Conservation (phyloP, 2,888 invertebrate species). For the Agapostemon virescens region DNA sequence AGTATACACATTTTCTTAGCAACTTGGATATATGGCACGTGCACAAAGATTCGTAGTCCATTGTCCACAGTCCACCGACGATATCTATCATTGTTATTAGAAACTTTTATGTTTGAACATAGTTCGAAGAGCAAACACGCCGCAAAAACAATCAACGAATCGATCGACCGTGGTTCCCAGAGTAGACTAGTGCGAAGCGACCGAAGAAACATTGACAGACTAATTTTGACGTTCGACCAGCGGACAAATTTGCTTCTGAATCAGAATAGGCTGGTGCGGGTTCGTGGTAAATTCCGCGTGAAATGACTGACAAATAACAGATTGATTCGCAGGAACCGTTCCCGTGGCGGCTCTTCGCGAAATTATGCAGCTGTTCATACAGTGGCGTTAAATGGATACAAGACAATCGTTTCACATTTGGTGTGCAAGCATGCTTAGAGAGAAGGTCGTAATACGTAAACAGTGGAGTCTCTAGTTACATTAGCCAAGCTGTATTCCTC, state of each 20-base stretch:
- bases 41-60: not conserved
- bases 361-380: slow-evolving; percentile 51
- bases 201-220: slow-evolving; percentile 37
- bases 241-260: slow-evolving; percentile 26
- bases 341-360: not conserved
- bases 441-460: slow-evolving; percentile 48
- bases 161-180: slow-evolving; percentile 3
- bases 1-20: not conserved
- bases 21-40: not conserved
- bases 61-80: not conserved
- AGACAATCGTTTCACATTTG: slow-evolving; percentile 55
- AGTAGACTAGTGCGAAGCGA: not conserved
- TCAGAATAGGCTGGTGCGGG: not conserved
- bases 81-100: not conserved
- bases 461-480: slow-evolving; percentile 46
- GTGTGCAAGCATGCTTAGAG: slow-evolving; percentile 44
- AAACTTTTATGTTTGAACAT: not conserved
- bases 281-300: slow-evolving; percentile 9
- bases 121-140: not conserved
- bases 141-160: not conserved
- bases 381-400: slow-evolving; percentile 50
- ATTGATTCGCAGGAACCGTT: slow-evolving; percentile 17
- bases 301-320: slow-evolving; percentile 29
- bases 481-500: slow-evolving; percentile 37
- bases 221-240: slow-evolving; percentile 29